Evolutionary conservation across 2,797 vertebrate species (phyloP).

Genomic region (Artibeus lituratus): DNA sequence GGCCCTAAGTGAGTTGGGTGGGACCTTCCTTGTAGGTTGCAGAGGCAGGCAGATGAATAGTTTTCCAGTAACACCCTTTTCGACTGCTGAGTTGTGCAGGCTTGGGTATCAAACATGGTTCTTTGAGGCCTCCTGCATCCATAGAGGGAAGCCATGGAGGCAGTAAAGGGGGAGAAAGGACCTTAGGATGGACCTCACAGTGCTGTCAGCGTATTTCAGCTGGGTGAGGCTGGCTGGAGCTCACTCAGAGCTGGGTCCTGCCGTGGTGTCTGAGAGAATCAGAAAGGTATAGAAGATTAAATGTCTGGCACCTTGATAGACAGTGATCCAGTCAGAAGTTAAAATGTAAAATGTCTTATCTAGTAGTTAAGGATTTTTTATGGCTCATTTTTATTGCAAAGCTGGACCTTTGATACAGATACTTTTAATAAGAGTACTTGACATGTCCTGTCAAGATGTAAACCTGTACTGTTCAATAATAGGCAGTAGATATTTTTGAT

Average conservation of each 20-base stretch:
- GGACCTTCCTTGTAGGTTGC: not conserved
- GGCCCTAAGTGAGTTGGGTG: not conserved
- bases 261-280: not conserved
- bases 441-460: not conserved
- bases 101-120: not conserved
- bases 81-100: not conserved
- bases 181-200: fast-evolving
- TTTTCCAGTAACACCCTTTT: not conserved
- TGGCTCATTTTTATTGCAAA: not conserved
- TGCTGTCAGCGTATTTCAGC: too few species aligned
- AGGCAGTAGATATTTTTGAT: not conserved
- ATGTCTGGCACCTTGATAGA: not conserved
- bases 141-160: not conserved
- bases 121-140: not conserved
- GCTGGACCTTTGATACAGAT: not conserved
- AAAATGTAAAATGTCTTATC: not conserved
- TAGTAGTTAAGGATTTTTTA: not conserved
- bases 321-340: not conserved
- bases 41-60: not conserved
- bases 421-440: not conserved
- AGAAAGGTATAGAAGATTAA: not conserved
- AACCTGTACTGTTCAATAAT: not conserved
- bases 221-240: not conserved
- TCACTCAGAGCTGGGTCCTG: not conserved
- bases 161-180: not conserved